phyloP scores from a whole-genome alignment of 2,113 vertebrate species.

The Rhizomys pruinosus region DNA sequence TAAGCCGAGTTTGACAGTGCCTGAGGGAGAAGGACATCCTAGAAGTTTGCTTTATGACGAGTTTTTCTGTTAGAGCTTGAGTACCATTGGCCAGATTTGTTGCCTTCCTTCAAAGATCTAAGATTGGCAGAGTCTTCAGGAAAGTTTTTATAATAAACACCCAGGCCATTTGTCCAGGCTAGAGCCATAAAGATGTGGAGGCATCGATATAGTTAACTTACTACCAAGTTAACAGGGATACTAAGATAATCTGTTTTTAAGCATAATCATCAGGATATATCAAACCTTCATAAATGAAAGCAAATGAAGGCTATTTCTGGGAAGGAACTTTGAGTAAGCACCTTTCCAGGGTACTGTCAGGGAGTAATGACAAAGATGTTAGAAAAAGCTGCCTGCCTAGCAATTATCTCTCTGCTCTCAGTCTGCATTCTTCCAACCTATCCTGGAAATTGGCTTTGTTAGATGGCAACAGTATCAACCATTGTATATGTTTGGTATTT shows the following conservation, averaged over 20 bases:
- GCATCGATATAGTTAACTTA: too few relatives aligned
- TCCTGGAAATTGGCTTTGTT: not conserved
- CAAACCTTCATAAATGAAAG: conserved; percentile 8
- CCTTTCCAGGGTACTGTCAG: not conserved
- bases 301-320: not conserved
- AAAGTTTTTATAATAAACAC: not conserved
- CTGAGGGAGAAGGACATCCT: not conserved
- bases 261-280: not conserved
- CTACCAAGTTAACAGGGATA: not conserved
- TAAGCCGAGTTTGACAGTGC: not conserved
- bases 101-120: not conserved
- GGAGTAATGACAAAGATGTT: not conserved
- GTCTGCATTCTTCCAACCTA: not conserved
- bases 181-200: not conserved
- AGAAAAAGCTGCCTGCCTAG: not conserved
- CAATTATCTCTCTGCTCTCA: not conserved
- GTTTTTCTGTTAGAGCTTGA: not conserved
- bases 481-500: not conserved
- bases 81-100: not conserved
- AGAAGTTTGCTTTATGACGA: not conserved
- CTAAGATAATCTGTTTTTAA: not conserved
- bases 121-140: not conserved
- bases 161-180: not conserved
- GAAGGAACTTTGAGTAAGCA: not conserved
- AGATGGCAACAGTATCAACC: not conserved